These are phyloP conservation scores for Rafetus swinhoei DNA, from an alignment of 2,113 vertebrate genomes.

Conservation along the genomic window DNA sequence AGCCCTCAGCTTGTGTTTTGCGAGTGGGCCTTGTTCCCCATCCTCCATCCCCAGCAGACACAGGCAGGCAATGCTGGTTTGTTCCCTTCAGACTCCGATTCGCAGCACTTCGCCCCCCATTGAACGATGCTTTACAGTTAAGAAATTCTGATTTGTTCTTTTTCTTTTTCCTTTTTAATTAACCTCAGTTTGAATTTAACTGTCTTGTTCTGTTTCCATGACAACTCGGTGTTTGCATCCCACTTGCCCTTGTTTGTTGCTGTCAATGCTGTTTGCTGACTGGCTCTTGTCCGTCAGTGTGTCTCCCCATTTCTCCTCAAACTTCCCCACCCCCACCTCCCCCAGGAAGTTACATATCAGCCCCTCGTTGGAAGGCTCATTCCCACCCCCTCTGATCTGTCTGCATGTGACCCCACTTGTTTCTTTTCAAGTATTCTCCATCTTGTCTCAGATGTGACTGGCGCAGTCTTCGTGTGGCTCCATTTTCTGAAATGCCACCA, in stretches of 20 bases:
- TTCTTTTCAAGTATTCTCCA: conserved; percentile 66
- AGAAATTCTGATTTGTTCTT: conserved; percentile 50
- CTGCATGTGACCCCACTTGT: conserved; percentile 78
- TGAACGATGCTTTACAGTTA: conserved; percentile 66
- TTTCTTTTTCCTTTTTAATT: conserved; percentile 65
- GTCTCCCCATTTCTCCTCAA: conserved; percentile 75
- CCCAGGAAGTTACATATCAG: conserved; percentile 52
- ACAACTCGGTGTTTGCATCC: conserved; percentile 78
- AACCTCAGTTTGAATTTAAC: conserved; percentile 77
- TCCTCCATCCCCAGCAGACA: neutral
- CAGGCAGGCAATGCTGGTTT: neutral
- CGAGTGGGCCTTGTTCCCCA: conserved; percentile 45
- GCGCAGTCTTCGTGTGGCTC: conserved; percentile 77
- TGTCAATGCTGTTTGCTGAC: conserved; percentile 76
- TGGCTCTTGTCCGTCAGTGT: conserved; percentile 60
- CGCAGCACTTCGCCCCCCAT: conserved; percentile 73
- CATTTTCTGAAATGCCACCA: conserved; percentile 71
- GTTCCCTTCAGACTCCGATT: conserved; percentile 83
- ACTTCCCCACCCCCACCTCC: conserved; percentile 59
- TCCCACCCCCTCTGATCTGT: conserved; percentile 64
- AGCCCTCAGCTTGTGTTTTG: conserved; percentile 74
- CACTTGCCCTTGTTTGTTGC: conserved; percentile 75
- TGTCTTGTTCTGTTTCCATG: conserved; percentile 86
- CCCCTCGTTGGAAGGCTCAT: conserved; percentile 47
- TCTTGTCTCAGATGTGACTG: conserved; percentile 75